Conservation (phyloP, 2,888 invertebrate species). For the Phorcus lineatus region DNA sequence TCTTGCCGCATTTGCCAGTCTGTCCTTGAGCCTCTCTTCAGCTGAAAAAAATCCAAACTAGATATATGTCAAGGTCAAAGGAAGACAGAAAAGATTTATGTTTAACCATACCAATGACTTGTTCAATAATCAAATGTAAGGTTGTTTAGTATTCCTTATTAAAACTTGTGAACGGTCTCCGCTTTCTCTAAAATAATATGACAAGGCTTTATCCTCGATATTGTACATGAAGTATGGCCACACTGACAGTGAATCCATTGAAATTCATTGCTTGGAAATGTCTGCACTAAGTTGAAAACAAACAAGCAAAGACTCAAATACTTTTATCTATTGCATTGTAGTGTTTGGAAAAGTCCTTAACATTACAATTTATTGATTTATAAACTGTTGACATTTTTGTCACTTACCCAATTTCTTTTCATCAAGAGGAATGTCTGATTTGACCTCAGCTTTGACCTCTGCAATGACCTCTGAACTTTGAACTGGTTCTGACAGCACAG, state of each 20-base stretch:
- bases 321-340: neutral
- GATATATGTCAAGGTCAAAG: neutral
- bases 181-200: too few relatives aligned
- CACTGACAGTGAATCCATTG: too few relatives aligned
- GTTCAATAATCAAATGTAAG: too few relatives aligned
- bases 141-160: too few relatives aligned
- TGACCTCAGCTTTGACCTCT: conserved; percentile 27
- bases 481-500: neutral
- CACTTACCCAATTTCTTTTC: conserved; percentile 40
- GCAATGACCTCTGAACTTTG: conserved; percentile 22
- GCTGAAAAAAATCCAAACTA: conserved; percentile 57
- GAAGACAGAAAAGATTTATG: too few relatives aligned
- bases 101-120: too few relatives aligned
- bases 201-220: neutral
- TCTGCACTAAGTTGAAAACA: too few relatives aligned
- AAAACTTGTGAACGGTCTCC: too few relatives aligned
- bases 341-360: neutral
- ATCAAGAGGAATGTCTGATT: conserved; percentile 30
- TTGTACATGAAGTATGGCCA: too few relatives aligned
- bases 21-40: conserved; percentile 73
- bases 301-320: neutral
- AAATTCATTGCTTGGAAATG: too few relatives aligned
- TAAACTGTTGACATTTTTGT: neutral
- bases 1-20: conserved; percentile 73
- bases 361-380: too few relatives aligned